Base-by-base conservation (phyloP, 2,797 vertebrate genomes). In the Phataginus tetradactyla region DNA sequence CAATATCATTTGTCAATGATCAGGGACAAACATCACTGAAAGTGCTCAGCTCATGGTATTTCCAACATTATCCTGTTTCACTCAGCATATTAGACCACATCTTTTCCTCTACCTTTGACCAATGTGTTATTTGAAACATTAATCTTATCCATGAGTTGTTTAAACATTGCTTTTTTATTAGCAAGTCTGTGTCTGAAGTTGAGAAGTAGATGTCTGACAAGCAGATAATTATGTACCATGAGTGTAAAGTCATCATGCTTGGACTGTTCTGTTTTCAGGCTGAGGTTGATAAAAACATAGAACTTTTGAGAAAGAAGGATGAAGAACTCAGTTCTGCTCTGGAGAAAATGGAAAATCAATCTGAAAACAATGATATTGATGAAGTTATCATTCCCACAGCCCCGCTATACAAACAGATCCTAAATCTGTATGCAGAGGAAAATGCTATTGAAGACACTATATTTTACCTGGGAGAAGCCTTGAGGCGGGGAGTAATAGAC, bases 371-470 rank as follows among this genome's bases (percentile, higher is more conserved):
- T 81, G 99, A 99, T 98, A 99, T 99, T 61, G 99, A 99, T 94
- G 99, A 99, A 77, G 99, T 99, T 97, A 99, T 99, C 92, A 99
- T 99, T 91, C 99, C 99, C 72, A 99, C 99, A 1, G 99, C 99
- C 29, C 99, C 99, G 0, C 99, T 99, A n/a, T 99, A 99, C 98
- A 99, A 99, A 98, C 99, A 99, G 98, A 99, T 99, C 97, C 98
- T 99, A 87, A 99, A 99, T 98, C 99, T 99, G 55, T 99, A 99
- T 37, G 99, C 99, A 18, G 99, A 99, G 95, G 99, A 99, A 98
- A 99, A 99, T 74, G 99, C 99, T 83, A 99, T 99, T 91, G 99
- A 99, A 98, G 99, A 99, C 98, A 99, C 99, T 61, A 99, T 99
- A 97, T 99, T 99, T 98, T 99, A 99, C 97, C 98, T 99, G 97